Evolutionary conservation across 2,797 vertebrate species (phyloP).

Genomic region (Lagorchestes hirsutus): DNA sequence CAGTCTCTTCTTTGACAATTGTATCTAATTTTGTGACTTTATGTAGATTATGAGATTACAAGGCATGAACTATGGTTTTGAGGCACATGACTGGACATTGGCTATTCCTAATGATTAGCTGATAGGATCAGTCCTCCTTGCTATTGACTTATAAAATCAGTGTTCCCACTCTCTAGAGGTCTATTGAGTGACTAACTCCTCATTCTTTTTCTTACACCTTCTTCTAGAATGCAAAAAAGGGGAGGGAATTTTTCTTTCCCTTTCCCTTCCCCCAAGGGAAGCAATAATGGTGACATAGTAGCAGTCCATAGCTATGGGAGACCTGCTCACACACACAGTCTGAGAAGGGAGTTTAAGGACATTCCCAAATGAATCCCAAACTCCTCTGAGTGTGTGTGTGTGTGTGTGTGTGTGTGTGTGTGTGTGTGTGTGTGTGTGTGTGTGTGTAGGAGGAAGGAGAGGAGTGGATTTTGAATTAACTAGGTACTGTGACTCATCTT

Average conservation of each 20-base stretch:
- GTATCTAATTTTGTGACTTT: not conserved
- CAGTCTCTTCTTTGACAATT: not conserved
- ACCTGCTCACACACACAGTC: not conserved
- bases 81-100: not conserved
- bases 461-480: not conserved
- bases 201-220: not conserved
- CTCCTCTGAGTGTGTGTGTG: too few relatives aligned
- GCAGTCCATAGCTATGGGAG: not conserved
- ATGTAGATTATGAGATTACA: not conserved
- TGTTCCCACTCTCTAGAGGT: too few relatives aligned
- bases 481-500: not conserved
- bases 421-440: not conserved
- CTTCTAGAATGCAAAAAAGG: not conserved
- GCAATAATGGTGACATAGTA: not conserved
- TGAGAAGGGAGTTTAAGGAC: not conserved
- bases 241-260: not conserved
- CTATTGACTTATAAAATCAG: not conserved
- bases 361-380: not conserved
- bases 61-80: not conserved
- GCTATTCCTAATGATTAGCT: not conserved
- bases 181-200: not conserved
- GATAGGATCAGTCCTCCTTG: not conserved
- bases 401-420: not conserved
- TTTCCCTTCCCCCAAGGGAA: not conserved
- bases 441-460: too few relatives aligned